phyloP scores from a whole-genome alignment of 92 coral and sea anemone genomes.

The Epizoanthus illoricatus region DNA sequence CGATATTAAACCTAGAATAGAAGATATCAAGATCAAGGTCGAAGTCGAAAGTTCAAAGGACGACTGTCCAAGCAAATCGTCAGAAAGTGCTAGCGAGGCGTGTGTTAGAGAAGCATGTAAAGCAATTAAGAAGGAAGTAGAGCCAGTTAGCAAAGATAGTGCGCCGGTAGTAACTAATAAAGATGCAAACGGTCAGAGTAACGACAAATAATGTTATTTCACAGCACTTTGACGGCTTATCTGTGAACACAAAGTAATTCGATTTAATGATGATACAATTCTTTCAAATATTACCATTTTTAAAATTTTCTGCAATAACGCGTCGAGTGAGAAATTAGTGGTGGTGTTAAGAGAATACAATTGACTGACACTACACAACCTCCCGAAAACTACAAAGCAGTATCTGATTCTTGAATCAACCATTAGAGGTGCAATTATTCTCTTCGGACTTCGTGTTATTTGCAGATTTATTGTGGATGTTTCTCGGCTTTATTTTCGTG shows the following conservation, averaged over 20 bases:
- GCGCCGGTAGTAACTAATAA: slow-evolving; percentile 32
- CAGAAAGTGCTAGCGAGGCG: not conserved
- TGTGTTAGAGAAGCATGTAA: slow-evolving; percentile 15
- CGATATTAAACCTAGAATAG: not conserved
- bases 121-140: slow-evolving; percentile 20
- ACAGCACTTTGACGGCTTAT: not conserved
- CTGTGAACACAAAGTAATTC: not conserved
- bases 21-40: not conserved
- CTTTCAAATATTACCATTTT: too few relatives aligned
- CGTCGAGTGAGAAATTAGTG: too few relatives aligned
- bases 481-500: not conserved
- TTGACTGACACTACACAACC: not conserved
- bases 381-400: not conserved
- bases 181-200: slow-evolving; percentile 38
- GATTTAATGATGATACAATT: not conserved
- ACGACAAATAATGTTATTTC: slow-evolving; percentile 9
- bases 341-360: not conserved
- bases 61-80: not conserved
- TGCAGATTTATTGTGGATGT: not conserved
- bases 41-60: slow-evolving; percentile 32
- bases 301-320: too few relatives aligned
- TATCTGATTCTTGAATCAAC: not conserved
- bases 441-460: not conserved
- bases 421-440: not conserved
- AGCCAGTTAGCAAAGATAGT: slow-evolving; percentile 24